These are phyloP conservation scores for Dallia pectoralis DNA, from an alignment of 2,797 vertebrate genomes.

Conservation along the genomic window DNA sequence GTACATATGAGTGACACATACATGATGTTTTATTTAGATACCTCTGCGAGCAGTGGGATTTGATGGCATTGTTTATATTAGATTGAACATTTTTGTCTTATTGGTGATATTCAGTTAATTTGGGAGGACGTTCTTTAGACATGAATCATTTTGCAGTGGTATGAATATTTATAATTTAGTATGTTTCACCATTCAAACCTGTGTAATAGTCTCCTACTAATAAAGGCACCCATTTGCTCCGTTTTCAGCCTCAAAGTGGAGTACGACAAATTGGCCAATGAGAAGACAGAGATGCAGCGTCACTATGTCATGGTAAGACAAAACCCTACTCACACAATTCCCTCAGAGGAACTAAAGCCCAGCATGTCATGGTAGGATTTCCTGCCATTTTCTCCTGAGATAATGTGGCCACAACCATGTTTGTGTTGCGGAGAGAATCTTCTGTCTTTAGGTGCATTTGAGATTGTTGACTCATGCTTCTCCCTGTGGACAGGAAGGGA, in stretches of 20 bases:
- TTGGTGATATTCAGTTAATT: not conserved
- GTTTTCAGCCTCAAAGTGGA: slow-evolving; percentile 90
- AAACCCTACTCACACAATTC: not conserved
- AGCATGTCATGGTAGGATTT: not conserved
- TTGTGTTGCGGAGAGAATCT: slow-evolving; percentile 39
- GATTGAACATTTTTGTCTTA: not conserved
- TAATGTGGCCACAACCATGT: not conserved
- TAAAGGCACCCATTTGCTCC: not conserved
- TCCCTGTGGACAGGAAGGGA: slow-evolving; percentile 41
- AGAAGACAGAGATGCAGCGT: slow-evolving; percentile 97
- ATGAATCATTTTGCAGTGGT: not conserved
- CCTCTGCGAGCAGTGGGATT: not conserved
- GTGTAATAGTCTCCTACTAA: not conserved
- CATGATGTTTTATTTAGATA: not conserved
- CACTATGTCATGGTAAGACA: slow-evolving; percentile 94
- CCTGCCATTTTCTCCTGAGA: not conserved
- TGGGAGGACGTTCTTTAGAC: not conserved
- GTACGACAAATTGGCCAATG: slow-evolving; percentile 93
- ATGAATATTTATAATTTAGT: not conserved
- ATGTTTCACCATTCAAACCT: not conserved
- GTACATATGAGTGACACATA: not conserved
- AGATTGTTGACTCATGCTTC: slow-evolving; percentile 41
- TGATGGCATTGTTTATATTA: not conserved
- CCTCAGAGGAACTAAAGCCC: not conserved
- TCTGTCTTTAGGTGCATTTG: slow-evolving; percentile 31